Conservation (phyloP, 2,113 vertebrate species). For the Percina caprodes region DNA sequence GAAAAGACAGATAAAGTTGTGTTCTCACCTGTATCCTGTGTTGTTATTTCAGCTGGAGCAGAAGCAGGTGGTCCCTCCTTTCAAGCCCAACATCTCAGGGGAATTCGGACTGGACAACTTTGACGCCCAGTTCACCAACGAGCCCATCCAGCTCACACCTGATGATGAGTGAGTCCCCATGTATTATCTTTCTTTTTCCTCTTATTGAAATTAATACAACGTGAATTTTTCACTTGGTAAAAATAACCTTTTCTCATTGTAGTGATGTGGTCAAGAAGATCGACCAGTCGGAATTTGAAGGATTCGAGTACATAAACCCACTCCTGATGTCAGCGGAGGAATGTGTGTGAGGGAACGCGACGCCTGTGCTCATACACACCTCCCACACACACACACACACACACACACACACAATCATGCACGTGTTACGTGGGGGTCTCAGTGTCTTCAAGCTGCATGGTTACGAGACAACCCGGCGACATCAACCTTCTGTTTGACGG, state of each 20-base stretch:
- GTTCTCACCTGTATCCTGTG: constrained; percentile 1
- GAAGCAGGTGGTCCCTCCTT: constrained; percentile 97
- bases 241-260: constrained; percentile 22
- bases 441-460: constrained; percentile 71
- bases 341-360: constrained; percentile 88
- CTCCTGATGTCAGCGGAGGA: constrained; percentile 99
- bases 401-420: constrained; percentile 35
- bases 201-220: not conserved
- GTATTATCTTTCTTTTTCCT: not conserved
- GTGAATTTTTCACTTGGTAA: not conserved
- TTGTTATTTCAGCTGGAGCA: constrained; percentile 94
- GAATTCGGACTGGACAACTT: constrained; percentile 99
- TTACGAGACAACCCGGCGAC: constrained; percentile 64
- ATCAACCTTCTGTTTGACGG: constrained; percentile 63
- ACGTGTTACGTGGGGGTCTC: constrained; percentile 58
- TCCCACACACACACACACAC: not conserved
- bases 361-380: constrained; percentile 14
- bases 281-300: constrained; percentile 99
- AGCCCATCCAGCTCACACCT: constrained; percentile 98
- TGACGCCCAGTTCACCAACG: constrained; percentile 98
- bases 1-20: not conserved
- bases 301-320: constrained; percentile 99
- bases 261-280: constrained; percentile 98
- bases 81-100: constrained; percentile 99
- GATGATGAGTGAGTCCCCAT: constrained; percentile 95